A percentile compares a stretch with the other conserved stretches of the same genome.
phyloP scores from a whole-genome alignment of 1,140 invertebrate genomes.

The Caenorhabditis brenneri region DNA sequence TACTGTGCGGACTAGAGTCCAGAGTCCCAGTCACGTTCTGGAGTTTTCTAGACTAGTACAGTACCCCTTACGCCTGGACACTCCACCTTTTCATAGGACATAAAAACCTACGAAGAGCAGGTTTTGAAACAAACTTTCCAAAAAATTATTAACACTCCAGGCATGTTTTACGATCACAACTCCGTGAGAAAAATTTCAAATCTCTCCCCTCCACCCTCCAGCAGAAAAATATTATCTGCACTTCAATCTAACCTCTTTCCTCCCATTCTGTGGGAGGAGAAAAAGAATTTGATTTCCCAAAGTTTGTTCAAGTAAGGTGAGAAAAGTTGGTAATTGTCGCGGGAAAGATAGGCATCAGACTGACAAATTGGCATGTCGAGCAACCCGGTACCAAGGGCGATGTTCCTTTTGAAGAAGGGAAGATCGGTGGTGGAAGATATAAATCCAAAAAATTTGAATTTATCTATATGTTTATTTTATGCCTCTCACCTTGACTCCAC shows the following conservation, averaged over 20 bases:
- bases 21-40: too few species aligned
- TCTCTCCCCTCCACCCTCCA: background rate
- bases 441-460: background rate
- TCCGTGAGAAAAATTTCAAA: background rate
- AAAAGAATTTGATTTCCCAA: background rate
- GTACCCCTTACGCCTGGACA: too few species aligned
- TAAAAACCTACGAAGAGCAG: background rate
- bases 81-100: too few species aligned
- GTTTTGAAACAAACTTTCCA: too few species aligned
- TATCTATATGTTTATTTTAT: background rate
- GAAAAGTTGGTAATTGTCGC: background rate
- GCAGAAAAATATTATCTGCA: background rate
- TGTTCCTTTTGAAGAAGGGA: background rate
- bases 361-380: conserved; percentile 35
- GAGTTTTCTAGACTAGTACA: too few species aligned
- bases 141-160: background rate
- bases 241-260: conserved; percentile 37
- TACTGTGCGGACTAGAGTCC: too few species aligned
- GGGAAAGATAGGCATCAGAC: background rate
- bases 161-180: too few species aligned
- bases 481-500: too few species aligned
- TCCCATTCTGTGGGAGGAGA: background rate
- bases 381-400: conserved; percentile 5
- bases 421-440: background rate
- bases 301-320: conserved; percentile 41